Evolutionary conservation across 2,888 invertebrate genomes (phyloP).

Genomic region (Cataglyphis rosenhaueri): DNA sequence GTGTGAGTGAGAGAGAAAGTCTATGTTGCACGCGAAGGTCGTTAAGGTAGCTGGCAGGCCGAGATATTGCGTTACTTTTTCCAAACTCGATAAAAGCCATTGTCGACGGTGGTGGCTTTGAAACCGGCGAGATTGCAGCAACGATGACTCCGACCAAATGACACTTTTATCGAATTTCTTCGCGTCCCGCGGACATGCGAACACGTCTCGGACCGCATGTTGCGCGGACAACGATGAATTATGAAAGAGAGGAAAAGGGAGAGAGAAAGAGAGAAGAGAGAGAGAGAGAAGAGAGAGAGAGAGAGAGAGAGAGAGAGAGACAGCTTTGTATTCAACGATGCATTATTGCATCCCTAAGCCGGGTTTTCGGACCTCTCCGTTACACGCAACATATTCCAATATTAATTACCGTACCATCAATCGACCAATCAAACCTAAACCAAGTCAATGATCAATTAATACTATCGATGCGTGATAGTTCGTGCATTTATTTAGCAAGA

Average conservation of each 20-base stretch:
- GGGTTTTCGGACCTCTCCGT: constrained; percentile 57
- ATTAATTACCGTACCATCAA: constrained; percentile 60
- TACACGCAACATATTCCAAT: constrained; percentile 53
- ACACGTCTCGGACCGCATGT: constrained; percentile 11
- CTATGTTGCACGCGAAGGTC: constrained; percentile 5
- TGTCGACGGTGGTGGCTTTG: constrained; percentile 50
- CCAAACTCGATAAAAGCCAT: constrained; percentile 59
- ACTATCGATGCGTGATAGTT: constrained; percentile 45
- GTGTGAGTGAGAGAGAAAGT: neutral
- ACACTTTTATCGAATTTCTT: constrained; percentile 61
- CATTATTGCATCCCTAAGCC: constrained; percentile 39
- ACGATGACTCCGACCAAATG: constrained; percentile 51
- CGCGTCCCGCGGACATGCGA: neutral
- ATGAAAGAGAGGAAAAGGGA: neutral
- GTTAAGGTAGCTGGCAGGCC: constrained; percentile 26
- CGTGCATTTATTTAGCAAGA: constrained; percentile 6
- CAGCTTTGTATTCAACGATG: neutral
- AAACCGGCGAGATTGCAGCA: constrained; percentile 35
- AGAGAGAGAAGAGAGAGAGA: neutral
- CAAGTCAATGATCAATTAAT: constrained; percentile 64
- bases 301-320: neutral
- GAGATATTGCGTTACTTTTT: constrained; percentile 57
- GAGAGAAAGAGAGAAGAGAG: neutral
- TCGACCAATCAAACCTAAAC: constrained; percentile 49
- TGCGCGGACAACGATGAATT: constrained; percentile 18